Base-by-base conservation (phyloP, 2,113 vertebrate genomes). In the Pagrus major region DNA sequence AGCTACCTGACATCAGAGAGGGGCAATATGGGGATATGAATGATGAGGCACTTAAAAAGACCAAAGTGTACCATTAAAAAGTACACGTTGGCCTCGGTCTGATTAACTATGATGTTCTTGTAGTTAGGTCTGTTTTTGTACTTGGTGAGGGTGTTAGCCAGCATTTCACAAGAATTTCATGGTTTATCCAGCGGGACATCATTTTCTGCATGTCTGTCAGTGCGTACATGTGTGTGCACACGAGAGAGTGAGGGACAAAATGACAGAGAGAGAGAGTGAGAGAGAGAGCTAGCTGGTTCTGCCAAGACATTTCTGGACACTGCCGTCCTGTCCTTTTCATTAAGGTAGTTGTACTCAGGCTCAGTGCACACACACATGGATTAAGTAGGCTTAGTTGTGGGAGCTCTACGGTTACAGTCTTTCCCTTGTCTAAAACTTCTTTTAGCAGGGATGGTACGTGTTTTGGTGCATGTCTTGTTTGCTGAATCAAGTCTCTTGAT, bases 351-450 rank as follows among this genome's bases (percentile, higher is more conserved):
- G 72, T 52, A 56, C 65, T 83, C 52, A 58, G 68, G 77, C 69
- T 69, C 78, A 76, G 56, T 66, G 60, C 76, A 68, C 72, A 76
- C 64, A 78, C 47, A 83, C 70, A 72, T 21, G 83, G 83, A 91
- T 89, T 89, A 88, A 77, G 55, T 33, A 65, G 83, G 83, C 73
- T 93, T 93, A 86, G 87, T 81, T 77, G 58, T 58, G 65, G 77
- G 78, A 82, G 81, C 75, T 76, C 71, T 20, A 33, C 16, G 37
- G 71, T 67, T 54, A 27, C 54, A 64, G 47, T 69, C 46, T 72
- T 74, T 72, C 23, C 23, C 64, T 79, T 71, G 60, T 87, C 49
- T 37, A 35, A 27, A 80, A 71, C 20, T 58, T 78, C 9, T 54
- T 86, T 70, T 31, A 63, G 60, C 23, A 56, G 44, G 39, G 27